phyloP scores from a whole-genome alignment of 2,797 vertebrate genomes.

The Sebastes taczanowskii region DNA sequence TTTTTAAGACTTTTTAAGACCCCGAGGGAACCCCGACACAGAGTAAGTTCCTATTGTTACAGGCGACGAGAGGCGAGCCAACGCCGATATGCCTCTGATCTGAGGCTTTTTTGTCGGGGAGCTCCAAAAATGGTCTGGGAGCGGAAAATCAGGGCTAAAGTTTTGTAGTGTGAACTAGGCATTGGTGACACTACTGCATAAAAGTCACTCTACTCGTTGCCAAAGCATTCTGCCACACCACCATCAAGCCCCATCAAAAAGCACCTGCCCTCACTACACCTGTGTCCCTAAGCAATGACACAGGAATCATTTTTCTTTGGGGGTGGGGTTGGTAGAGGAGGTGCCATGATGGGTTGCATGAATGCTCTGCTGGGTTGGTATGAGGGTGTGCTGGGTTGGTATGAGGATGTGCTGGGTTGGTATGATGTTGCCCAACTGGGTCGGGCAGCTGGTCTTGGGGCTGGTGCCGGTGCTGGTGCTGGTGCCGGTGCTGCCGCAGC shows the following conservation, averaged over 20 bases:
- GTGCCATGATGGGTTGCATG: accelerated
- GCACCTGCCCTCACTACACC: not conserved
- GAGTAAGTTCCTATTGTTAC: no score
- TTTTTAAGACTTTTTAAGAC: no score
- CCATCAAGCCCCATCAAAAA: not conserved
- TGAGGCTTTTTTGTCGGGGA: no score
- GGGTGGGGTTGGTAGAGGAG: accelerated
- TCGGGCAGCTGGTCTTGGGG: not conserved
- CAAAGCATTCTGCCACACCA: not conserved
- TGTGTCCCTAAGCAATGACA: conserved; percentile 36
- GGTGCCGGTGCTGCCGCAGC: accelerated
- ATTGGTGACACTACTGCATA: not conserved
- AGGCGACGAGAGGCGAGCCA: no score
- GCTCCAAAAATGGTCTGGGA: no score
- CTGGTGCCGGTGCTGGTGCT: accelerated
- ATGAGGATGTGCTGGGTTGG: not conserved
- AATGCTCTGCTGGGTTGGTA: not conserved
- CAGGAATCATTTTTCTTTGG: conserved; percentile 27
- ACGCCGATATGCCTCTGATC: no score
- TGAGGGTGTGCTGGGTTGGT: not conserved
- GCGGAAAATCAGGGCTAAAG: no score
- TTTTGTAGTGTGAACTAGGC: no score
- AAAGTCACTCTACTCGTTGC: not conserved
- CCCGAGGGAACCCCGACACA: accelerated
- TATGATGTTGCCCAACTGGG: not conserved